A percentile compares a stretch with the other conserved stretches of the same genome.
Conservation (phyloP, 2,888 invertebrate genomes). For the Sphinx pinastri region DNA sequence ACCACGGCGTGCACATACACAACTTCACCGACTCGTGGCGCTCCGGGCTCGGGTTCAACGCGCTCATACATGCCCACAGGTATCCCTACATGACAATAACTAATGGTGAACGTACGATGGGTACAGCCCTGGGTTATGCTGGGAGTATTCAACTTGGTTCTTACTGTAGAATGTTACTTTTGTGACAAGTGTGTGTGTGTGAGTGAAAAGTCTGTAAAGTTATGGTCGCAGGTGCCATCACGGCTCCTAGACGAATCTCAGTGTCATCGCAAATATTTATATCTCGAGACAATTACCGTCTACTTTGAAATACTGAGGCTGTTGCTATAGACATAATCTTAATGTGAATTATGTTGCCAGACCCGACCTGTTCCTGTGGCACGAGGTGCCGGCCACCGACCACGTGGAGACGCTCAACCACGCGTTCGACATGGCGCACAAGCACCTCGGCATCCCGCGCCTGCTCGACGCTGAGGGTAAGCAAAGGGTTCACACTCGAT, state of each 20-base stretch:
- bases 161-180: too few species aligned
- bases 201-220: too few species aligned
- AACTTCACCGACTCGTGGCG: conserved; percentile 98
- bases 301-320: too few species aligned
- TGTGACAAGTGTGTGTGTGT: too few species aligned
- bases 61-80: conserved; percentile 97
- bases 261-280: too few species aligned
- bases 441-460: conserved; percentile 95
- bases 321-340: neutral
- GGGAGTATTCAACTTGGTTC: too few species aligned
- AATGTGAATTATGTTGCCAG: conserved; percentile 60
- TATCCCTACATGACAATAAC: conserved; percentile 31
- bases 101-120: too few species aligned
- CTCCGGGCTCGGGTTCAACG: conserved; percentile 98
- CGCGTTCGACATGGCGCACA: conserved; percentile 97
- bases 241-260: too few species aligned
- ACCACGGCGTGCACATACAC: conserved; percentile 93
- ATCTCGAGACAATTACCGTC: too few species aligned
- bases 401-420: conserved; percentile 98
- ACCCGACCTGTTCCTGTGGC: conserved; percentile 97
- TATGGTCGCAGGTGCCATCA: too few species aligned
- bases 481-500: neutral
- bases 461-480: conserved; percentile 96
- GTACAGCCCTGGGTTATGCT: too few species aligned
- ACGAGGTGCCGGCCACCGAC: conserved; percentile 89